Evolutionary conservation across 2,797 vertebrate species (phyloP).

Genomic region (Smutsia gigantea): DNA sequence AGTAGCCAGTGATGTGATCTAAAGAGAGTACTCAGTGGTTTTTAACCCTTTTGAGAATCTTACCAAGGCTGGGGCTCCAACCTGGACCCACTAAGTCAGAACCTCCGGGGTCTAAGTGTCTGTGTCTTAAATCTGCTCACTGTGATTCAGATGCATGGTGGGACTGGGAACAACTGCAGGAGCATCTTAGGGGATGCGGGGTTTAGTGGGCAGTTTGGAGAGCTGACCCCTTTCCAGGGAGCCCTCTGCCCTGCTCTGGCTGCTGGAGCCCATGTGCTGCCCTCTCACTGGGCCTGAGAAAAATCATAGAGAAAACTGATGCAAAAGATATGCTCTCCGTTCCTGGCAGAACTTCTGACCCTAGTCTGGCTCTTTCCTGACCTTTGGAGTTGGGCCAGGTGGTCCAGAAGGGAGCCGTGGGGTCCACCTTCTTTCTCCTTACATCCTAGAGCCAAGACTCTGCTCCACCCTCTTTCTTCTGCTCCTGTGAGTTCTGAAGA

Average conservation of each 20-base stretch:
- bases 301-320: not conserved
- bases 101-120: not conserved
- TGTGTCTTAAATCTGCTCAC: not conserved
- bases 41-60: not conserved
- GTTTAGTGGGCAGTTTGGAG: not conserved
- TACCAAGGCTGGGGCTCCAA: not conserved
- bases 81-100: not conserved
- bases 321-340: accelerated
- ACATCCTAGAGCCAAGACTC: not conserved
- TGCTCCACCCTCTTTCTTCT: too few relatives aligned
- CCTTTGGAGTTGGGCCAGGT: not conserved
- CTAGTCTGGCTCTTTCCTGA: not conserved
- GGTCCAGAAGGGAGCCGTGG: not conserved
- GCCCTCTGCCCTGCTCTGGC: not conserved
- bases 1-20: not conserved
- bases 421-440: not conserved
- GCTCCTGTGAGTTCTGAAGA: not conserved
- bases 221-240: not conserved
- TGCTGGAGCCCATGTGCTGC: not conserved
- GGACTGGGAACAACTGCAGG: not conserved
- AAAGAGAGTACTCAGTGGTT: not conserved
- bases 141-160: accelerated
- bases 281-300: not conserved
- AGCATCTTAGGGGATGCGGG: accelerated
- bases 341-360: not conserved